Evolutionary conservation across 2,113 vertebrate species (phyloP), one percentile per base, ranked within the genome.

Genomic region (Osmerus eperlanus): DNA sequence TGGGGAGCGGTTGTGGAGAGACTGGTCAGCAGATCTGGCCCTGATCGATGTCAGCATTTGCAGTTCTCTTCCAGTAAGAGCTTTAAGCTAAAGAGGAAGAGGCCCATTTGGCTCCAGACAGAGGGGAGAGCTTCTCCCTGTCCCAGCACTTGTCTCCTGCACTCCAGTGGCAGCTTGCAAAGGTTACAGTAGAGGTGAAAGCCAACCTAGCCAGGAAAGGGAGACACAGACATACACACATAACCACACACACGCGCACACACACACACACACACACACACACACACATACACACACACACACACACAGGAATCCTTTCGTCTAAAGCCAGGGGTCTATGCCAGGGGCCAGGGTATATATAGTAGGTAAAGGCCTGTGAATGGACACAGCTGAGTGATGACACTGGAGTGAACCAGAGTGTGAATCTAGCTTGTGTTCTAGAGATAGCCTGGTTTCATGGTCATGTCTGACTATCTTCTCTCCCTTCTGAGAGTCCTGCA

Each of bases 51-150:
- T 81, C 88, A 90, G 83, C 81, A 83, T 90, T 89, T 90, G 89
- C 86, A 72, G 81, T 88, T 88, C 87, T 89, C 86, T 91, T 92
- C 90, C 92, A 90, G 91, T 92, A 93, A 91, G 81, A 87, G 86
- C 88, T 89, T 88, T 89, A 85, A 90, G 88, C 85, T 84, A 80
- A 77, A 71, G 68, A 12, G 77, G 85, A 83, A 84, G 74, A 62
- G 69, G 84, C 74, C 68, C 72, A 72, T 87, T 87, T 78, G 81
- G 84, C 82, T 76, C 73, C 63, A 4, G 41, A 23, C 53, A 25
- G 59, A 70, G 66, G 61, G 61, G 64, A 21, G 81, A 82, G 82
- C 81, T 74, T 83, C 83, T 36, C 25, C 7, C 25, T 16, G 28
- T 13, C 6, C 56, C 51, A 80, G 59, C 71, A 55, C 74, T 78